Conservation (phyloP, 2,888 invertebrate genomes). For the Dasysyrphus albostriatus region DNA sequence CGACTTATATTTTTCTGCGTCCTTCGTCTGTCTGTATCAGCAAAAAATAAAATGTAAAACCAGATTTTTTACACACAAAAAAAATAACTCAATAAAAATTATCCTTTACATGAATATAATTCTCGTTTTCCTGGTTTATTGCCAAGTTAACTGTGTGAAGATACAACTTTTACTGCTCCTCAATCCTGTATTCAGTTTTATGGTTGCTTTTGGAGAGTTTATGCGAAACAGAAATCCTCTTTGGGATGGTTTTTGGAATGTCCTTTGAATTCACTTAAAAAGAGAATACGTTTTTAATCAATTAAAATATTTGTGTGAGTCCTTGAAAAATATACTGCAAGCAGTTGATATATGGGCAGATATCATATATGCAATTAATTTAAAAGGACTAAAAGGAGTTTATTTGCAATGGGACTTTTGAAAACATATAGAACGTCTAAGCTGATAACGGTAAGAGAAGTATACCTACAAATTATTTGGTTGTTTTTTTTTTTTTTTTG, state of each 20-base stretch:
- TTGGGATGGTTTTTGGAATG: background rate
- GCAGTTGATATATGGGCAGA: background rate
- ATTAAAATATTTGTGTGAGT: slow-evolving; percentile 19
- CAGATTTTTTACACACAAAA: background rate
- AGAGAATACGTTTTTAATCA: slow-evolving; percentile 22
- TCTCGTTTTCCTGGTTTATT: background rate
- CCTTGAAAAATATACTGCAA: slow-evolving; percentile 4
- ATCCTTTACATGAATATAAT: background rate
- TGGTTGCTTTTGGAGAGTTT: background rate
- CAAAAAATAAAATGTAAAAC: slow-evolving; percentile 6
- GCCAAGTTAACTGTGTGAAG: background rate
- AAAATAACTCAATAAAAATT: background rate
- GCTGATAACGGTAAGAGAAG: background rate
- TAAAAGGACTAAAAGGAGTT: slow-evolving; percentile 2
- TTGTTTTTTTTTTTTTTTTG: too few species aligned
- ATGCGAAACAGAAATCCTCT: background rate
- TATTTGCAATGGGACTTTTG: background rate
- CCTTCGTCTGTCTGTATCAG: slow-evolving; percentile 6
- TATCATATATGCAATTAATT: background rate
- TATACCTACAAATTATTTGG: background rate
- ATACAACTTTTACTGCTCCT: slow-evolving; percentile 3
- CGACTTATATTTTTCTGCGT: background rate
- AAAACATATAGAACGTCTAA: background rate
- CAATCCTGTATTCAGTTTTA: background rate
- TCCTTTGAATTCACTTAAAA: slow-evolving; percentile 7